A percentile compares a stretch with the other conserved stretches of the same genome.
Evolutionary conservation across 2,113 vertebrate species (phyloP).

Genomic region (Psephotus haematonotus): DNA sequence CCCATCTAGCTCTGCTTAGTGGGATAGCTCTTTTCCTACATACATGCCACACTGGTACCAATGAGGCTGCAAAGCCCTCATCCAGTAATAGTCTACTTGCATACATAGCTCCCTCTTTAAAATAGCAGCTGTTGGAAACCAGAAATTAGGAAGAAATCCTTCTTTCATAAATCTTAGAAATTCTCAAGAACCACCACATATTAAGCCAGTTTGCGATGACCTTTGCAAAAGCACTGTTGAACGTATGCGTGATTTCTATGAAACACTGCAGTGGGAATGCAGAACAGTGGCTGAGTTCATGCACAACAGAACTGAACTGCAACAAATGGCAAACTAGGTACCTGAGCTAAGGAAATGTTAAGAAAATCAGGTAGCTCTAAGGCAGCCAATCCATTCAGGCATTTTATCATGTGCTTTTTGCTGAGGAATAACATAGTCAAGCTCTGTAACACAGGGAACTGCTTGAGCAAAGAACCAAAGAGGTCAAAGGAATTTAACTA

Average conservation of each 20-base stretch:
- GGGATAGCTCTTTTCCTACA: neutral
- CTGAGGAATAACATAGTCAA: neutral
- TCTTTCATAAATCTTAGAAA: neutral
- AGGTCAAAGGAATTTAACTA: neutral
- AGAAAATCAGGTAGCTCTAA: neutral
- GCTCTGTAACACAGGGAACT: neutral
- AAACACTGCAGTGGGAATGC: neutral
- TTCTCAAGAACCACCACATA: neutral
- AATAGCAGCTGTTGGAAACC: neutral
- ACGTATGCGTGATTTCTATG: neutral
- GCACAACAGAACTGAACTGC: neutral
- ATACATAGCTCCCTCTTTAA: neutral
- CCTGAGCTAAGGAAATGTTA: neutral
- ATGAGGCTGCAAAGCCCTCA: neutral
- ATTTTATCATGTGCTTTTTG: neutral
- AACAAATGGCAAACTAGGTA: neutral
- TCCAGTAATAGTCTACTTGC: neutral
- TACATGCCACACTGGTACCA: accelerated
- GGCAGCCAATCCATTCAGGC: neutral
- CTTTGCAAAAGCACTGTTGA: neutral
- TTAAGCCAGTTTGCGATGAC: neutral
- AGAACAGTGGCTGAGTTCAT: neutral
- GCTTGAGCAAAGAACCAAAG: neutral
- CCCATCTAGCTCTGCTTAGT: neutral
- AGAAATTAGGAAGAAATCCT: neutral